Evolutionary conservation across 37 sponge, comb jelly and placozoan genomes (phyloP).

Genomic region (Ianthella basta): DNA sequence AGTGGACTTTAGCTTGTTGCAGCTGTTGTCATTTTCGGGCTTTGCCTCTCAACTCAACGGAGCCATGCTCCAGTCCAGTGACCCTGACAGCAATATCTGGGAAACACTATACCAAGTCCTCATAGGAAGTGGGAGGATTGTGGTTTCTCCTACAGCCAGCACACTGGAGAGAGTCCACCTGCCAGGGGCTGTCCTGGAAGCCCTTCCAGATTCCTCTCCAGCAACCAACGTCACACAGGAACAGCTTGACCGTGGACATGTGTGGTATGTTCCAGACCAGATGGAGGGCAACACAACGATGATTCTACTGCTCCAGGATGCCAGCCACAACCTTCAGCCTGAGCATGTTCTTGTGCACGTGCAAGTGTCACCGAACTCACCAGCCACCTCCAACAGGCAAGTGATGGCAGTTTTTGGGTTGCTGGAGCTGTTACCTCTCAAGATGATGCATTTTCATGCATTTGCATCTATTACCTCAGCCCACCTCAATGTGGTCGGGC

Average conservation of each 20-base stretch:
- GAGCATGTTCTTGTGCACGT: background rate
- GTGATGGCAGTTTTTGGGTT: background rate
- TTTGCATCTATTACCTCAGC: background rate
- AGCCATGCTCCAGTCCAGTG: background rate
- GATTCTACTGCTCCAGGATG: background rate
- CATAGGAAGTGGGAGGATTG: no score
- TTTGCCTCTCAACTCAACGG: constrained; percentile 21
- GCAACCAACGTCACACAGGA: background rate
- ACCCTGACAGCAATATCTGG: background rate
- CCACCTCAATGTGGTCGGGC: background rate
- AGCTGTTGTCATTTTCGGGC: background rate
- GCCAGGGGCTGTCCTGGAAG: background rate
- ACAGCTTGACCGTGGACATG: background rate
- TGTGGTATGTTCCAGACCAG: background rate
- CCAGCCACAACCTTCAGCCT: background rate
- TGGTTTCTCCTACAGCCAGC: no score
- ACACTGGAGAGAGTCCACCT: no score
- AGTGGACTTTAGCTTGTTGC: background rate
- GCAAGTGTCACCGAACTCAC: background rate
- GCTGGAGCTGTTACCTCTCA: background rate
- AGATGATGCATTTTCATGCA: background rate
- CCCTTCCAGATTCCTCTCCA: background rate
- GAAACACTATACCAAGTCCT: background rate
- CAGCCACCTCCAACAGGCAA: background rate
- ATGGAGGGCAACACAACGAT: background rate